phyloP scores from a whole-genome alignment of 1,140 invertebrate species.

The Papilio glaucus region DNA sequence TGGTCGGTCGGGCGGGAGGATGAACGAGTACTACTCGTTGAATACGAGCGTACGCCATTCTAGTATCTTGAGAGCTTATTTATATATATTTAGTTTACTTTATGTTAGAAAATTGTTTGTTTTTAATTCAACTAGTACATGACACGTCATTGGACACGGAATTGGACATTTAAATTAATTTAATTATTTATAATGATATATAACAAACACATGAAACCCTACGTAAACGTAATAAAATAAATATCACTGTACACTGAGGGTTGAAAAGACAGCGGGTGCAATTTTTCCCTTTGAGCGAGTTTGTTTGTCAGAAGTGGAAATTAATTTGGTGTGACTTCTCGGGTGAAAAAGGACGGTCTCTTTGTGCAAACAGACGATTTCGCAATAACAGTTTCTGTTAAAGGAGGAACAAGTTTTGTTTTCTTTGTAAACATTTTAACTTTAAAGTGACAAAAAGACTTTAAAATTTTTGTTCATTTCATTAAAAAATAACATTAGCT shows the following conservation, averaged over 20 bases:
- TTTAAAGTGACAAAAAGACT: too few species aligned
- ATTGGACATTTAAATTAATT: background rate
- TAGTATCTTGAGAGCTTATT: background rate
- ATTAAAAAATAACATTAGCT: too few species aligned
- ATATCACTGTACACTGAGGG: background rate
- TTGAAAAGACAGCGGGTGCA: constrained; percentile 2
- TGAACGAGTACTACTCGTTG: too few species aligned
- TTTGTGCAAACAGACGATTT: background rate
- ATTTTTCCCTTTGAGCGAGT: constrained; percentile 1
- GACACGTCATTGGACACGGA: too few species aligned
- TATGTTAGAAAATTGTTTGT: too few species aligned
- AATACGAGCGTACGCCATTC: too few species aligned
- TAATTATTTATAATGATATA: background rate
- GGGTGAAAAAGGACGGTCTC: constrained; percentile 2
- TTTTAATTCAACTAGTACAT: too few species aligned
- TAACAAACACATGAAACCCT: background rate
- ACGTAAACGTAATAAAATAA: constrained; percentile 1
- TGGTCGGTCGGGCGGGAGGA: too few species aligned
- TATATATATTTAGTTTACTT: background rate
- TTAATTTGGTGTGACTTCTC: constrained; percentile 15
- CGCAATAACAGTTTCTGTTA: background rate
- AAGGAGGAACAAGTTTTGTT: background rate
- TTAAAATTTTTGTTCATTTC: too few species aligned
- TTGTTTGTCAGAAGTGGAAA: constrained; percentile 1
- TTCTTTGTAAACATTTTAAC: background rate